Conservation (phyloP, 2,888 invertebrate genomes). For the Pyrgus malvae region DNA sequence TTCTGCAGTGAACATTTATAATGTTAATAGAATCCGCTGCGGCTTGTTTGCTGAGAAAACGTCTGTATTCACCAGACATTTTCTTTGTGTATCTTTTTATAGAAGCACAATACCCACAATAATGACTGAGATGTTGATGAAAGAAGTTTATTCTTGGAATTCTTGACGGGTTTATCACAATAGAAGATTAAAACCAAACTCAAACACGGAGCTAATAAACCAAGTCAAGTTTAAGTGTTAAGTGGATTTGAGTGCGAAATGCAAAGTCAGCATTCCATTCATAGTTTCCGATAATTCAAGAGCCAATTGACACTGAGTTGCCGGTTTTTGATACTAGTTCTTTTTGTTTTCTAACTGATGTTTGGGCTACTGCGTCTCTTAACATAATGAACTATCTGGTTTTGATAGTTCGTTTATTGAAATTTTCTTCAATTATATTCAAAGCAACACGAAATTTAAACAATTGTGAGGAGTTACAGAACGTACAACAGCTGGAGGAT, state of each 20-base stretch:
- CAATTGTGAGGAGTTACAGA: too few relatives aligned
- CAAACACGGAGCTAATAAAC: conserved; percentile 3
- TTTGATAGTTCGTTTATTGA: too few relatives aligned
- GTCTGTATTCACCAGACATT: neutral
- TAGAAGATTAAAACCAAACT: neutral
- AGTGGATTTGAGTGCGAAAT: conserved; percentile 8
- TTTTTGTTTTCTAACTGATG: neutral
- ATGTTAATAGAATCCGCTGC: conserved; percentile 7
- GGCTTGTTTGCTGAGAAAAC: neutral
- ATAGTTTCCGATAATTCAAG: conserved; percentile 7
- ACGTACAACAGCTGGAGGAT: too few relatives aligned
- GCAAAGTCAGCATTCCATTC: conserved; percentile 10
- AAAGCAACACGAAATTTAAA: too few relatives aligned
- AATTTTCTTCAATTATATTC: too few relatives aligned
- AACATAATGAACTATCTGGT: too few relatives aligned
- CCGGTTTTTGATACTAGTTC: conserved; percentile 5
- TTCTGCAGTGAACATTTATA: neutral
- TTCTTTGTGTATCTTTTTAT: conserved; percentile 1
- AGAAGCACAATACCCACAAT: neutral
- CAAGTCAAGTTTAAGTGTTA: neutral
- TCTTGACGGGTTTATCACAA: neutral
- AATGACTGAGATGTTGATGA: neutral
- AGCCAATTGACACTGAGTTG: conserved; percentile 13
- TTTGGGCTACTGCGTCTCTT: too few relatives aligned
- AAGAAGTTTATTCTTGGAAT: neutral